Percentiles rank a stretch among this genome's conserved stretches.
Conservation (phyloP, 2,113 vertebrate genomes). For the Noctilio leporinus region DNA sequence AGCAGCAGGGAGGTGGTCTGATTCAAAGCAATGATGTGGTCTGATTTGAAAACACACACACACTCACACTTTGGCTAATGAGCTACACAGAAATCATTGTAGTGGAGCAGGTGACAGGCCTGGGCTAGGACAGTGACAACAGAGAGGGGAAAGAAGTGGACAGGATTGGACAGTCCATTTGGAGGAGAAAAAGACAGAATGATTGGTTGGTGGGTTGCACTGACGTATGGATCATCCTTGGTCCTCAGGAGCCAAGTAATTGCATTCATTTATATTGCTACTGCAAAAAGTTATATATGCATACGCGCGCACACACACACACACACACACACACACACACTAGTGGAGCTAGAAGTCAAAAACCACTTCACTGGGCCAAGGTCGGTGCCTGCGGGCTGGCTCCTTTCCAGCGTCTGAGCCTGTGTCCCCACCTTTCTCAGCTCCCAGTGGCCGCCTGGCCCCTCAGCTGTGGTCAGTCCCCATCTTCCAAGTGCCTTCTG, state of each 20-base stretch:
- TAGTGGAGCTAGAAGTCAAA: neutral
- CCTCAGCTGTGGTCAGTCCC: neutral
- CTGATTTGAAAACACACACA: neutral
- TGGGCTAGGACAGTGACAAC: neutral
- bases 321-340: too few species aligned
- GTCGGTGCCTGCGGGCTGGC: neutral
- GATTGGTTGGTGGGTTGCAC: too few species aligned
- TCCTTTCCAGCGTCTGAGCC: neutral
- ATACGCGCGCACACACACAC: too few species aligned
- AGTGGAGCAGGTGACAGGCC: neutral
- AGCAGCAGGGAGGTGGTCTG: neutral
- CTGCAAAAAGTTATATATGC: too few species aligned
- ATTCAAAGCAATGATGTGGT: neutral
- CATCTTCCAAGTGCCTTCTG: neutral
- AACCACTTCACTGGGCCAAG: neutral
- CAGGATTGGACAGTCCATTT: neutral
- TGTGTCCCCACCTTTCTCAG: neutral
- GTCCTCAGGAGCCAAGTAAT: neutral
- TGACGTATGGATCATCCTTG: neutral
- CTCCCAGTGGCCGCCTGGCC: rapidly evolving
- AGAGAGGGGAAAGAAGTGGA: neutral
- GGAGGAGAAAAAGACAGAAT: neutral
- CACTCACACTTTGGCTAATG: neutral
- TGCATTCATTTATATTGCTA: neutral
- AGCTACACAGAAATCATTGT: neutral